A percentile compares a stretch with the other conserved stretches of the same genome.
These are phyloP conservation scores for Smittia sp. DNA, from an alignment of 2,888 invertebrate genomes.

Conservation along the genomic window DNA sequence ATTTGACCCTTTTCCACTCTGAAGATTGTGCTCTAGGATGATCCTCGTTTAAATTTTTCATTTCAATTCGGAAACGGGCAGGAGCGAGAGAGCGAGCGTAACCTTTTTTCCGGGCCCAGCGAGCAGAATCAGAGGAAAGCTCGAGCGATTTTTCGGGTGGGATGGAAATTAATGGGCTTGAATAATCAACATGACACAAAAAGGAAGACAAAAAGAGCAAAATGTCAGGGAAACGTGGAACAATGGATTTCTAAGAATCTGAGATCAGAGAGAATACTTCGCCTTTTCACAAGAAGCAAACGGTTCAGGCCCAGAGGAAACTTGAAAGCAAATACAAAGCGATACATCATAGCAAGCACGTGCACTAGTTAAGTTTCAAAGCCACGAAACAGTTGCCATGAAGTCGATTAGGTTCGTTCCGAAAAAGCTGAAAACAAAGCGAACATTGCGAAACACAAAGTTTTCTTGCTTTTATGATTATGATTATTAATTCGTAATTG, in stretches of 20 bases:
- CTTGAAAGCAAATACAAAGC: not conserved
- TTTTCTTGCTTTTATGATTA: conserved; percentile 23
- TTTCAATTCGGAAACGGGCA: not conserved
- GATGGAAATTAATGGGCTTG: conserved; percentile 34
- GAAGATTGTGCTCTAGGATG: conserved; percentile 2
- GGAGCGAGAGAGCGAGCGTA: not conserved
- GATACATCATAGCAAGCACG: conserved; percentile 6
- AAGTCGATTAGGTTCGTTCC: conserved; percentile 19
- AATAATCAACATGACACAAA: conserved; percentile 34
- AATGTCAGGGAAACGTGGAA: not conserved
- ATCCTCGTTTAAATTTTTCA: conserved; percentile 15
- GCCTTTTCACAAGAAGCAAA: not conserved
- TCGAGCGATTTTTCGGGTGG: not conserved
- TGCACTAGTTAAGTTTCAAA: conserved; percentile 13
- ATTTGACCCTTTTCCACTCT: conserved; percentile 25
- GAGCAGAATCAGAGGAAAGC: not conserved
- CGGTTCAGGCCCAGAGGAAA: not conserved
- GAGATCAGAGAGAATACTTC: not conserved
- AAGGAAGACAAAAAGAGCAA: not conserved
- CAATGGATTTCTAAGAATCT: not conserved
- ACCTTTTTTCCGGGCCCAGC: not conserved
- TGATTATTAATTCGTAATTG: conserved; percentile 34
- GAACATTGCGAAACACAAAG: not conserved
- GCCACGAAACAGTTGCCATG: conserved; percentile 25
- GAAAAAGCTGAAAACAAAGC: not conserved